A percentile compares a stretch with the other conserved stretches of the same genome.
phyloP scores from a whole-genome alignment of 2,113 vertebrate species.

The Sebastes fasciatus region DNA sequence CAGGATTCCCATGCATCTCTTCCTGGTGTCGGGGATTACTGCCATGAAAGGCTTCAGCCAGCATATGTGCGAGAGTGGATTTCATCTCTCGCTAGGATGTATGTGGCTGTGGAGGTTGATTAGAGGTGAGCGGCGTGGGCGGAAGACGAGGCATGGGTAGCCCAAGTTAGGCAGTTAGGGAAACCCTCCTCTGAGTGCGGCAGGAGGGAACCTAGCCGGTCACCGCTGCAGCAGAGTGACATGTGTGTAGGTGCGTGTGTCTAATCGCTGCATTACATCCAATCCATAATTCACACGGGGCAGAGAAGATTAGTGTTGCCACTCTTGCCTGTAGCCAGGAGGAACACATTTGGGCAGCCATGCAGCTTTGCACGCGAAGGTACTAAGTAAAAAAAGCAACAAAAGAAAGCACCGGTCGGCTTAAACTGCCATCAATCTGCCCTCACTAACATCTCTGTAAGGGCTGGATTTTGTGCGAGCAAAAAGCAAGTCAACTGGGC shows the following conservation, averaged over 20 bases:
- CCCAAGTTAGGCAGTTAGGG: conserved; percentile 12
- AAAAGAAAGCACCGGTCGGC: background rate
- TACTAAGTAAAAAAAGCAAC: conserved; percentile 11
- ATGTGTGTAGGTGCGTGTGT: conserved; percentile 34
- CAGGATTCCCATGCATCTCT: conserved; percentile 75
- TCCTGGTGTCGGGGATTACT: conserved; percentile 60
- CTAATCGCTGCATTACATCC: conserved; percentile 65
- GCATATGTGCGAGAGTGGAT: conserved; percentile 36
- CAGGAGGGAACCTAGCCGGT: conserved; percentile 19
- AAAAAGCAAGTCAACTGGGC: background rate
- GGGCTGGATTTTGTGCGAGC: background rate
- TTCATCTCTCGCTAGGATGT: conserved; percentile 35
- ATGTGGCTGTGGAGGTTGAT: conserved; percentile 52
- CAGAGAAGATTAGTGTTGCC: conserved; percentile 43
- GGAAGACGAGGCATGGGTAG: conserved; percentile 25
- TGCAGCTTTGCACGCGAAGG: conserved; percentile 54
- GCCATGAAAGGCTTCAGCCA: conserved; percentile 60
- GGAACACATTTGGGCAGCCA: conserved; percentile 55
- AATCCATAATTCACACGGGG: conserved; percentile 73
- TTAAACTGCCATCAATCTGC: background rate
- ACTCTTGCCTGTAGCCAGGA: conserved; percentile 32
- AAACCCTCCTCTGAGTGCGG: background rate
- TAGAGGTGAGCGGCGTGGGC: conserved; percentile 42
- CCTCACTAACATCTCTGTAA: background rate
- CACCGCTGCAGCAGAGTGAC: conserved; percentile 5